phyloP scores from a whole-genome alignment of 2,113 vertebrate genomes.

The Panthera leo region DNA sequence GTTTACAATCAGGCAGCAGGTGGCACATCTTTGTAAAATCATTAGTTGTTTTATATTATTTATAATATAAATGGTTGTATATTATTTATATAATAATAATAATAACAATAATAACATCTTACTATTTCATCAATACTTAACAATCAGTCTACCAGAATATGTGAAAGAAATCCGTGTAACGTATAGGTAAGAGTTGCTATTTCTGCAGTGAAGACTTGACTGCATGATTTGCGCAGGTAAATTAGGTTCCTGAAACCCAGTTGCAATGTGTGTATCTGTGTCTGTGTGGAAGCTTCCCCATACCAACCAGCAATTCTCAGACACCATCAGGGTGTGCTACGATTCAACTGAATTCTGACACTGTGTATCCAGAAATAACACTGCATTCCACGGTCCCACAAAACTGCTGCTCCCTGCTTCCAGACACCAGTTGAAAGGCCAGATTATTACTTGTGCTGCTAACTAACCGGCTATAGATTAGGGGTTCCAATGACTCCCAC shows the following conservation, averaged over 20 bases:
- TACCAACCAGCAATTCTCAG: not conserved
- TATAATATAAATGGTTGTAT: not conserved
- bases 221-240: not conserved
- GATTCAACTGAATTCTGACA: not conserved
- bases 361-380: not conserved
- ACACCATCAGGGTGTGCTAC: not conserved
- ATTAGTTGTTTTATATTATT: not conserved
- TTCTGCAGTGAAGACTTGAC: not conserved
- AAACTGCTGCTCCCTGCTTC: not conserved
- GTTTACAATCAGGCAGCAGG: not conserved
- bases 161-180: not conserved
- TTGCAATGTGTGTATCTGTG: not conserved
- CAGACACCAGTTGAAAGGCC: not conserved
- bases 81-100: not conserved
- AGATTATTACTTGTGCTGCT: not conserved
- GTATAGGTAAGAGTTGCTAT: not conserved
- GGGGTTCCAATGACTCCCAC: not conserved
- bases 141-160: not conserved
- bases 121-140: not conserved
- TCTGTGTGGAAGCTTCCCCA: not conserved
- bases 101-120: not conserved
- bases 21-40: not conserved
- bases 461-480: not conserved
- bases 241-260: not conserved
- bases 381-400: not conserved